Evolutionary conservation across 1,140 invertebrate species (phyloP), one percentile per base, ranked within the genome.

Genomic region (Drosophila virilis): DNA sequence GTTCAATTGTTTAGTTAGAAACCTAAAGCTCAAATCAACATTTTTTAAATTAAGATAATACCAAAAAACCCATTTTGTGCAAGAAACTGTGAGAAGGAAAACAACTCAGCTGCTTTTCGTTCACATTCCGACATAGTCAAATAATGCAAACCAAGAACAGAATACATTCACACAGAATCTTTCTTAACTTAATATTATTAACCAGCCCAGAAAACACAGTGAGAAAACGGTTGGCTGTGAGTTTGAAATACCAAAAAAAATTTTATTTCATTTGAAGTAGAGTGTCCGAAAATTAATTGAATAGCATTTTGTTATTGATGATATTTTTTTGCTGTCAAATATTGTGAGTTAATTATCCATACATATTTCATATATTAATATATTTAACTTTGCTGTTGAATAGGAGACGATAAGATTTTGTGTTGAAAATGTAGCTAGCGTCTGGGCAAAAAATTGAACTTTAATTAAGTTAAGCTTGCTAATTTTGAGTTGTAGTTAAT

Each of bases 191-290:
- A 45, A 2, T 17, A 28, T 1, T 13, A 22, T 9, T 12, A 51
- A 33, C 3, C 32, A 33, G 7, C 3, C 32, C n/a, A 13, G 9
- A 10, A 10, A 1, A 13, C 10, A 7, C 8, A 57, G 10, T 65
- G 10, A 5, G 10, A 60, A 75, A 72, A 60, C n/a, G 22, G 10
- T 0, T 37, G n/a, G 5, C 12, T 28, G 62, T 80, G 54, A 84
- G 80, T 79, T 78, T 83, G 80, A 83, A 84, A 81, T 86, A 84
- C 82, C 81, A 80, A 84, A 84, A 84, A 77, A 77, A 28, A 67
- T 33, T 84, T 84, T 84, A 84, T 84, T 84, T 80, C 45, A 37
- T 74, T 65, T 74, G 46, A 71, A 72, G 54, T 62, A 80, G 59
- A 77, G 68, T 74, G 58, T 77, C 61, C 54, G 81, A 81, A 77